Evolutionary conservation across 1,140 invertebrate species (phyloP).

Genomic region (Drosophila pruinosa): DNA sequence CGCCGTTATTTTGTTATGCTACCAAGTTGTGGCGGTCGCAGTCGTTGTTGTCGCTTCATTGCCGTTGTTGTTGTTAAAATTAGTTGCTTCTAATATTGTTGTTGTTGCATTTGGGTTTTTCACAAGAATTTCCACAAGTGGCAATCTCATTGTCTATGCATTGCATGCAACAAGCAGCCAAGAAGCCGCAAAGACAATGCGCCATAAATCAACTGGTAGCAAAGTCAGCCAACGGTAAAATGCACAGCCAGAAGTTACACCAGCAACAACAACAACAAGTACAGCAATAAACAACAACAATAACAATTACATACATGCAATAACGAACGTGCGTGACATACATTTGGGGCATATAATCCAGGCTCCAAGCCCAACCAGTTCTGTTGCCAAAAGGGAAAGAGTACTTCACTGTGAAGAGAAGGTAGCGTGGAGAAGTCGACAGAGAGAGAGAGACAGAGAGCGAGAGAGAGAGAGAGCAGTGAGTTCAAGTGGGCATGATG

Average conservation of each 20-base stretch:
- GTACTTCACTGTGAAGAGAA: neutral
- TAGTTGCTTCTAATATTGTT: slow-evolving; percentile 30
- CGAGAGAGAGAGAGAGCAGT: neutral
- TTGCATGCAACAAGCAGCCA: slow-evolving; percentile 11
- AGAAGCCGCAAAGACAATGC: slow-evolving; percentile 44
- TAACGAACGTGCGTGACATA: slow-evolving; percentile 42
- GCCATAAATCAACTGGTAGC: slow-evolving; percentile 44
- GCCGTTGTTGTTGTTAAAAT: slow-evolving; percentile 29
- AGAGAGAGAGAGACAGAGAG: neutral
- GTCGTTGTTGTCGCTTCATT: slow-evolving; percentile 4
- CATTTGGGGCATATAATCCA: slow-evolving; percentile 33
- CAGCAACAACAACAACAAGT: neutral
- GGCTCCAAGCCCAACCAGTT: slow-evolving; percentile 22
- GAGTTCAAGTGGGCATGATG: slow-evolving; percentile 20
- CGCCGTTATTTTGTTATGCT: slow-evolving; percentile 47
- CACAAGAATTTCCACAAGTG: slow-evolving; percentile 48
- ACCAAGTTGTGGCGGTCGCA: neutral
- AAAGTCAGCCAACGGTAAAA: slow-evolving; percentile 35
- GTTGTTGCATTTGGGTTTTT: slow-evolving; percentile 24
- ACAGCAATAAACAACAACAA: neutral
- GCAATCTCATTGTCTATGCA: slow-evolving; percentile 41
- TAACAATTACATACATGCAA: slow-evolving; percentile 46
- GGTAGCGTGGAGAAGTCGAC: neutral
- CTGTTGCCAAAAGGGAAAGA: neutral
- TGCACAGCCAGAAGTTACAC: slow-evolving; percentile 17